Percentiles rank a stretch among this genome's conserved stretches.
Evolutionary conservation across 2,888 invertebrate species (phyloP).

Genomic region (Sminthurinus aureus): DNA sequence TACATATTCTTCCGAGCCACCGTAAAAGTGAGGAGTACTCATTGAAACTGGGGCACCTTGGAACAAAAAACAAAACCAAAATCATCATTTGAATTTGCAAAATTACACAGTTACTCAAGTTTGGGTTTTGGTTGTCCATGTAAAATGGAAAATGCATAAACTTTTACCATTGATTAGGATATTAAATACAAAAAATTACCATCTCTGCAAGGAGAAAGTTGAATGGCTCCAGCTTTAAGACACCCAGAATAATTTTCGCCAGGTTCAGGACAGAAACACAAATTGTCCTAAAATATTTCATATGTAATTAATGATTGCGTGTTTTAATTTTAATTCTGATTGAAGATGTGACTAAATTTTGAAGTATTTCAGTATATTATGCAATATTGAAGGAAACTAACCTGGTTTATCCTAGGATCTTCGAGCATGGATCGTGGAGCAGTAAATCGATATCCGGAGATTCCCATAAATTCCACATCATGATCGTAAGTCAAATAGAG

Average conservation of each 20-base stretch:
- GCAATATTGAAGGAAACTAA: no score
- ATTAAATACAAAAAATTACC: constrained; percentile 14
- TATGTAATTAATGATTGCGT: no score
- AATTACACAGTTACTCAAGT: no score
- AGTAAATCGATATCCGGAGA: constrained; percentile 53
- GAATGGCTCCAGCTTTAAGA: constrained; percentile 45
- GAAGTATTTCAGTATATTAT: no score
- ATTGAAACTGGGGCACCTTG: constrained; percentile 41
- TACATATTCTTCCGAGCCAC: constrained; percentile 29
- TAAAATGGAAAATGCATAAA: not conserved
- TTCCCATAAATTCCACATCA: constrained; percentile 52
- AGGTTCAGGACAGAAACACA: constrained; percentile 46
- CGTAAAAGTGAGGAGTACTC: constrained; percentile 42
- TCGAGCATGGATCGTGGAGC: constrained; percentile 45
- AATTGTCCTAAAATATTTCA: constrained; percentile 38
- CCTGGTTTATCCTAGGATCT: constrained; percentile 45
- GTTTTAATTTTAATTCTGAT: no score
- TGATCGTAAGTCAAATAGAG: constrained; percentile 50
- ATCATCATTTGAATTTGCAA: not conserved
- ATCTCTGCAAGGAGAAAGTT: constrained; percentile 43
- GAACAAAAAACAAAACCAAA: not conserved
- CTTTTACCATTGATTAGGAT: not conserved
- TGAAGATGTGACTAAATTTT: no score
- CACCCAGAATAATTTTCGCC: constrained; percentile 32
- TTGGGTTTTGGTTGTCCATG: no score